Evolutionary conservation across 2,797 vertebrate genomes (phyloP).

Genomic region (Danio tinwini): DNA sequence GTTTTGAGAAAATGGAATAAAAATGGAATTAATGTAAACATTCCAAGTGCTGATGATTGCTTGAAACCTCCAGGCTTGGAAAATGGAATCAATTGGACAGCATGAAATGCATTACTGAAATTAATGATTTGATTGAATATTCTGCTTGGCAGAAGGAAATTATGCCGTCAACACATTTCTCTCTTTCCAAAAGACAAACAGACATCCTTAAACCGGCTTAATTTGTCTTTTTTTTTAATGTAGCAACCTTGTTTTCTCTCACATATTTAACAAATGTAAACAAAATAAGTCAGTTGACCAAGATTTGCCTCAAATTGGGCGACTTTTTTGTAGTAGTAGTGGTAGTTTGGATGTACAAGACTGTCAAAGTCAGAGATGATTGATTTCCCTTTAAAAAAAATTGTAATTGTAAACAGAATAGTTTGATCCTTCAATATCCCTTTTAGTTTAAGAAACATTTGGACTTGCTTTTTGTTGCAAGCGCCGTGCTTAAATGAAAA

Average conservation of each 20-base stretch:
- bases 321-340: not conserved
- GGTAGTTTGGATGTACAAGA: constrained; percentile 15
- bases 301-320: constrained; percentile 24
- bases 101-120: constrained; percentile 7
- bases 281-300: constrained; percentile 48
- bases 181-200: constrained; percentile 1
- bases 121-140: constrained; percentile 2
- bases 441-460: constrained; percentile 9
- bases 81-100: not conserved
- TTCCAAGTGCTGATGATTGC: not conserved
- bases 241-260: constrained; percentile 51
- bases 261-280: constrained; percentile 61
- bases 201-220: constrained; percentile 31
- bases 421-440: not conserved
- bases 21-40: constrained; percentile 15
- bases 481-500: not conserved
- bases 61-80: not conserved
- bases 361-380: constrained; percentile 28
- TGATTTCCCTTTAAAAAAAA: constrained; percentile 1
- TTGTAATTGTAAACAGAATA: constrained; percentile 14
- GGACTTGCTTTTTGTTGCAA: constrained; percentile 2
- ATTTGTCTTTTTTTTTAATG: constrained; percentile 46
- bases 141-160: not conserved
- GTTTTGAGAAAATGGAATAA: constrained; percentile 38
- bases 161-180: constrained; percentile 33